Conservation (phyloP, 2,797 vertebrate species). For the Chiroxiphia lanceolata region DNA sequence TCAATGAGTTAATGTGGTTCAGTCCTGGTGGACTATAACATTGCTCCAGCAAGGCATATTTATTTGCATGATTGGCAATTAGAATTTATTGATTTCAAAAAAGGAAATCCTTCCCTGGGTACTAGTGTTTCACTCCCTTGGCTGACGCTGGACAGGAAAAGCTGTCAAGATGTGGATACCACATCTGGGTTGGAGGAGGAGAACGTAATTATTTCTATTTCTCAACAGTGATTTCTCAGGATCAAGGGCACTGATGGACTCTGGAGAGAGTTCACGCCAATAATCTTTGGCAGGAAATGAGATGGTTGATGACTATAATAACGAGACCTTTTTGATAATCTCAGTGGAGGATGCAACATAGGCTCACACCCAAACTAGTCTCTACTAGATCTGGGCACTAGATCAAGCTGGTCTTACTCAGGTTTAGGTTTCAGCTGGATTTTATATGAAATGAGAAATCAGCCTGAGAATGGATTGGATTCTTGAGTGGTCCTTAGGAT, state of each 20-base stretch:
- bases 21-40: conserved; percentile 45
- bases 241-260: conserved; percentile 65
- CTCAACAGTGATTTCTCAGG: conserved; percentile 65
- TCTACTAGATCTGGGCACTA: background rate
- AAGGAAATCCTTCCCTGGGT: conserved; percentile 64
- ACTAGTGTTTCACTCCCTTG: conserved; percentile 56
- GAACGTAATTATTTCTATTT: conserved; percentile 66
- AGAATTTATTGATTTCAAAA: conserved; percentile 69
- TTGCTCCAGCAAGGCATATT: conserved; percentile 57
- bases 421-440: background rate
- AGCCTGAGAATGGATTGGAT: background rate
- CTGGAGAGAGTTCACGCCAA: conserved; percentile 60
- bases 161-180: conserved; percentile 57
- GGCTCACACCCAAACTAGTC: background rate
- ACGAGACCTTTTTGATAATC: conserved; percentile 40
- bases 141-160: conserved; percentile 42
- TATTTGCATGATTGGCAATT: conserved; percentile 70
- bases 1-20: background rate
- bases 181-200: conserved; percentile 58
- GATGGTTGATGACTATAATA: conserved; percentile 59
- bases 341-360: conserved; percentile 33
- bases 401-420: background rate
- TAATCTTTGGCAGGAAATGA: conserved; percentile 63
- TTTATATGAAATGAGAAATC: background rate
- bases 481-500: background rate